phyloP scores from a whole-genome alignment of 2,888 invertebrate genomes.

The Drosophila cognata region DNA sequence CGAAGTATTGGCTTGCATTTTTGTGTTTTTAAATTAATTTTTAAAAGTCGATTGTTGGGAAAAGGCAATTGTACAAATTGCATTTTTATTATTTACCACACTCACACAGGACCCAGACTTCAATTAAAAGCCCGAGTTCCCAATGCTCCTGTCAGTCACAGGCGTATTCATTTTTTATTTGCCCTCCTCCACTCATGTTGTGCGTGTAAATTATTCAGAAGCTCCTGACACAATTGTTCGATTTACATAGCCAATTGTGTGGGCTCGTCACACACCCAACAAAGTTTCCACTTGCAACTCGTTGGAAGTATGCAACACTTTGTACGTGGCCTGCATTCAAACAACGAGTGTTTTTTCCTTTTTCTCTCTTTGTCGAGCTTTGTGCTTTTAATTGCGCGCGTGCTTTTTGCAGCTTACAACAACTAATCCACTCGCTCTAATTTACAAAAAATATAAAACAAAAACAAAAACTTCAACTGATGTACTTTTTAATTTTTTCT shows the following conservation, averaged over 20 bases:
- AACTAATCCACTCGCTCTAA: slow-evolving; percentile 46
- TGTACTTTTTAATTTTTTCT: slow-evolving; percentile 76
- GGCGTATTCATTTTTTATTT: slow-evolving; percentile 39
- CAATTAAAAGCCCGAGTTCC: slow-evolving; percentile 55
- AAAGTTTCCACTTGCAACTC: slow-evolving; percentile 29
- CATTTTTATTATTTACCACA: slow-evolving; percentile 65
- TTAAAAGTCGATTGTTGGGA: slow-evolving; percentile 8
- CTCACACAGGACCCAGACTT: slow-evolving; percentile 27
- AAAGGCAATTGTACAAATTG: slow-evolving; percentile 28
- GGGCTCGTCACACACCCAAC: slow-evolving; percentile 22
- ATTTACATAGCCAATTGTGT: slow-evolving; percentile 58
- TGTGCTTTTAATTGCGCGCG: slow-evolving; percentile 15
- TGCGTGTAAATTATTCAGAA: slow-evolving; percentile 60
- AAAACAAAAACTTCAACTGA: slow-evolving; percentile 63
- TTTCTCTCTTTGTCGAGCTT: not conserved
- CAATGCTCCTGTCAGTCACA: slow-evolving; percentile 47
- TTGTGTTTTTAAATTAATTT: slow-evolving; percentile 25
- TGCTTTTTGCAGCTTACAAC: slow-evolving; percentile 17
- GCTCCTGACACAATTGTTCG: slow-evolving; percentile 64
- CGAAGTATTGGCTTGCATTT: not conserved
- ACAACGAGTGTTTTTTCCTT: not conserved
- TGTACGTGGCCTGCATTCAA: not conserved
- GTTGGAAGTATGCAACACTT: slow-evolving; percentile 37
- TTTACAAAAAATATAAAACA: slow-evolving; percentile 36
- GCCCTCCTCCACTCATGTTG: slow-evolving; percentile 23